phyloP scores from a whole-genome alignment of 1,140 invertebrate genomes.

The Thaumatotibia leucotreta region DNA sequence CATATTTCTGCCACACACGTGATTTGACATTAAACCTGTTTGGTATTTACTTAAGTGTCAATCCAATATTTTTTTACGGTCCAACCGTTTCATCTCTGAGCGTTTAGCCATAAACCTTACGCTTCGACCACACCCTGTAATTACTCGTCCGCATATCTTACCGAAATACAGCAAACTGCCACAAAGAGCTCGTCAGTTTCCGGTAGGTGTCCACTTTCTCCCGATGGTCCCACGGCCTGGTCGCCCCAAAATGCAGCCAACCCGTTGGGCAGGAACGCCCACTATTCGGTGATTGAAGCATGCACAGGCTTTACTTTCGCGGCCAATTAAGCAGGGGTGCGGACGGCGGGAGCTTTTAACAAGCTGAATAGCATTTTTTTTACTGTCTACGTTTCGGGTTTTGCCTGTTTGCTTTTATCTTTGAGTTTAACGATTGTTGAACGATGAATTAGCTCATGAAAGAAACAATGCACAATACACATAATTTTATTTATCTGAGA shows the following conservation, averaged over 20 bases:
- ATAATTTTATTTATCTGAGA: too few relatives aligned
- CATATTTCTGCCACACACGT: background rate
- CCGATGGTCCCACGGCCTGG: constrained; percentile 55
- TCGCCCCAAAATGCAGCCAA: constrained; percentile 39
- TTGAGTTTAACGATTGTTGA: background rate
- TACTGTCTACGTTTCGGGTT: background rate
- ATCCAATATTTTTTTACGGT: background rate
- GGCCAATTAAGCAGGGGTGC: constrained; percentile 46
- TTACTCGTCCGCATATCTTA: constrained; percentile 49
- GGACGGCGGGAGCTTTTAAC: constrained; percentile 13
- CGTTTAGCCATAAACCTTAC: constrained; percentile 20
- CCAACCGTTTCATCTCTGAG: background rate
- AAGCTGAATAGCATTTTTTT: background rate
- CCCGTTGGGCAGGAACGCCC: constrained; percentile 61
- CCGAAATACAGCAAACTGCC: constrained; percentile 39
- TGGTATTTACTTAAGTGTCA: too few relatives aligned
- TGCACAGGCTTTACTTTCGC: constrained; percentile 56
- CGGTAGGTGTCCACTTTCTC: constrained; percentile 53
- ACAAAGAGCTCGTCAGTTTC: constrained; percentile 51
- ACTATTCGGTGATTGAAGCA: constrained; percentile 64
- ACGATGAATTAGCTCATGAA: background rate
- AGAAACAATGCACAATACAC: too few relatives aligned
- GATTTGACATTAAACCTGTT: background rate
- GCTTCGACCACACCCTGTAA: constrained; percentile 37
- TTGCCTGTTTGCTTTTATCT: background rate